Base-by-base conservation (phyloP, 2,888 invertebrate species). In the Lithosia quadra region DNA sequence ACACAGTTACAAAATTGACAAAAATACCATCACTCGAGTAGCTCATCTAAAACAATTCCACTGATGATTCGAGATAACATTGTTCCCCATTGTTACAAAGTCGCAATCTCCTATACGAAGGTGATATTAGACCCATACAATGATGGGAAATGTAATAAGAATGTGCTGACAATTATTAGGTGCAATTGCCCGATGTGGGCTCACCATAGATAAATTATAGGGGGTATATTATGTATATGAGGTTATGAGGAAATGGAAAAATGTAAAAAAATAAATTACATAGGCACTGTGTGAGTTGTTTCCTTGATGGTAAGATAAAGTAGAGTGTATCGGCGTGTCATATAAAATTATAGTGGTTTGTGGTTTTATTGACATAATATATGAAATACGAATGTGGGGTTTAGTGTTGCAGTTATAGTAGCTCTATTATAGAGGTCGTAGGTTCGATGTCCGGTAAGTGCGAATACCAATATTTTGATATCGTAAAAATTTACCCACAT, bases 121-220 rank as follows among this genome's bases (percentile, higher is more conserved):
- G 75, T 83, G 83, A 82, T 85, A 84, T 82, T 84, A 84, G 64
- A 73, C 78, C 65, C 63, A 77, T 72, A 85, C 88, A 88, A 88
- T 86, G 86, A 78, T 88, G 89, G 82, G 88, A 88, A 74, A 69
- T 64, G 55, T 69, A 72, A 64, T 72, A 74, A 76, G 76, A 75
- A 72, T 79, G 66, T 73, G 75, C 81, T 81, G 81, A 83, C 84
- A 88, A 88, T 89, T 86, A 89, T 87, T 88, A 76, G 81, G 81
- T 84, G 85, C 87, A 88, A 88, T 85, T 86, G 86, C 77, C 84
- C 83, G 80, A 72, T 70, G 65, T 77, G 73, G 73, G 80, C 73
- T 79, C 81, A 82, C 78, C 74, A 66, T 74, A 76, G 67, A 73
- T 77, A 80, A 76, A 81, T 81, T 81, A 81, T 75, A 81, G 64